These are phyloP conservation scores for Leptinotarsa haldemani DNA, from an alignment of 2,888 invertebrate species.

Conservation along the genomic window DNA sequence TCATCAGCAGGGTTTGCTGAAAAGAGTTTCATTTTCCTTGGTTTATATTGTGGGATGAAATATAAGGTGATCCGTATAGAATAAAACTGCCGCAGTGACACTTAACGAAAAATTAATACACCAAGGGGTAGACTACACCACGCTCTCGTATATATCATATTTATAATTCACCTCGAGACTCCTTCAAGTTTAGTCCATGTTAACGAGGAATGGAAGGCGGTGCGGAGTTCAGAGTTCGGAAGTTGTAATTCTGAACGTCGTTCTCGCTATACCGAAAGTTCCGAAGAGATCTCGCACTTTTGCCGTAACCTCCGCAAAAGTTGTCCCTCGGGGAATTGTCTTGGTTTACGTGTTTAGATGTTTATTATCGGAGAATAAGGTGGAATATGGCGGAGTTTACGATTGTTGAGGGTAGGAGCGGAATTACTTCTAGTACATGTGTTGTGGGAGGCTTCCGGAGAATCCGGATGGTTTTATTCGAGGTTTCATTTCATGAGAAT, in stretches of 20 bases:
- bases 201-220: conserved; percentile 36
- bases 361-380: conserved; percentile 48
- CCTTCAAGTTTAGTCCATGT: conserved; percentile 32
- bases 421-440: conserved; percentile 35
- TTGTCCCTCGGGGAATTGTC: conserved; percentile 50
- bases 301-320: conserved; percentile 44
- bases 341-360: conserved; percentile 53
- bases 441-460: conserved; percentile 27
- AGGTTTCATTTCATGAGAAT: neutral
- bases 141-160: conserved; percentile 25
- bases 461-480: neutral
- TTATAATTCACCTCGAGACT: conserved; percentile 35
- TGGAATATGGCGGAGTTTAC: conserved; percentile 35
- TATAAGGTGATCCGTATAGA: no score
- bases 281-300: conserved; percentile 42
- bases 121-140: conserved; percentile 5
- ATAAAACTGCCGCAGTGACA: neutral
- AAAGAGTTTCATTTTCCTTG: no score
- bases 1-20: no score
- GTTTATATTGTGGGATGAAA: no score
- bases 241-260: conserved; percentile 52
- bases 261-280: conserved; percentile 37
- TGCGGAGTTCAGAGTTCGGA: conserved; percentile 33
- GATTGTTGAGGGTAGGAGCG: conserved; percentile 29
- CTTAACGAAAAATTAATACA: neutral